Evolutionary conservation across 2,797 vertebrate species (phyloP), one percentile per base, ranked within the genome.

Genomic region (Leptatherina wallacei): DNA sequence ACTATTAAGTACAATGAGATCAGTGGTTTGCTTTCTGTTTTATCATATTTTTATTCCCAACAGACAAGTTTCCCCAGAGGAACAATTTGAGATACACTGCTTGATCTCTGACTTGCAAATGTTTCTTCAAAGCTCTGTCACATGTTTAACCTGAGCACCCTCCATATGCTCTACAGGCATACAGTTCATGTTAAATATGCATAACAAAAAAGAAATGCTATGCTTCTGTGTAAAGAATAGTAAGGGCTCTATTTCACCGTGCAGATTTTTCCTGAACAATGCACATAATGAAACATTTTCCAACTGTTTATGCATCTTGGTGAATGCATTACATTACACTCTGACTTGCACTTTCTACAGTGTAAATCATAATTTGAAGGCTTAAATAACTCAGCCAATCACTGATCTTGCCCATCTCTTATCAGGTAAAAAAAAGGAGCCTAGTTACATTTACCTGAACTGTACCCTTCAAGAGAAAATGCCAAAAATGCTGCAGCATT

Each of bases 71-170:
- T 7, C n/a, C 62, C 61, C 44, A 57, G 32, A 65, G 59, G 20
- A 38, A 62, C 29, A 65, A 29, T 44, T 61, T 60, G 9, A 27
- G 14, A 51, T 56, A 20, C 27, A 5, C 18, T 0, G 11, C 49
- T 27, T 61, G n/a, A 76, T 47, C 60, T 10, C 33, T 54, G 33
- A 24, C 29, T 55, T 62, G 44, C 49, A 49, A 63, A 61, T 33
- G 51, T 59, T 52, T 71, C 30, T 52, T 69, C 24, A 61, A 51
- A 27, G 29, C 35, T 55, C 30, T 40, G 33, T 63, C 42, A 76
- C 38, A 22, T 63, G 22, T 69, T 65, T 44, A 64, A 64, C 16
- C 12, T 16, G 16, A 4, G 12, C 7, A 55, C 2, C 49, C 10
- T 24, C 49, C 38, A 38, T 35, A 5, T 58, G 20, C 61, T 59